Percentiles rank a stretch among this genome's conserved stretches.
Conservation (phyloP, 2,113 vertebrate genomes). For the Leuciscus idus region DNA sequence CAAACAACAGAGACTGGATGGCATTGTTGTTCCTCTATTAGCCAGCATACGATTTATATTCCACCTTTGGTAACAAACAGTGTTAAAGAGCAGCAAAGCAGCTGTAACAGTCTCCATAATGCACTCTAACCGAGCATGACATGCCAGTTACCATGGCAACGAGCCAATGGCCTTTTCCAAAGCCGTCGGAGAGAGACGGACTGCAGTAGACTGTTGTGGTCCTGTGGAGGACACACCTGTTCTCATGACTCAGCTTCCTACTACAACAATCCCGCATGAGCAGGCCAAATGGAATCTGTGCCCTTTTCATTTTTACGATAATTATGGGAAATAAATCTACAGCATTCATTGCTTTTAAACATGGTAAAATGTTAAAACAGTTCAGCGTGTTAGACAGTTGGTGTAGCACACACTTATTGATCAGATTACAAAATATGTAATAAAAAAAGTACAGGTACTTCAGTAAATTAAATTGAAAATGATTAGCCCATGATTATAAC, state of each 20-base stretch:
- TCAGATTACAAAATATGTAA: not conserved
- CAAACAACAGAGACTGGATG: not conserved
- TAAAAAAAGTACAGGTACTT: not conserved
- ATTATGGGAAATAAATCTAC: not conserved
- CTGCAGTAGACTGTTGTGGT: constrained; percentile 32
- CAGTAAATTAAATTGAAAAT: not conserved
- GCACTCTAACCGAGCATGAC: constrained; percentile 41
- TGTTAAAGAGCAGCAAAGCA: constrained; percentile 36
- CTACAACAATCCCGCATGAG: not conserved
- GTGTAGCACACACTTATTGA: not conserved
- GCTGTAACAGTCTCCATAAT: constrained; percentile 59
- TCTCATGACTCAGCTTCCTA: constrained; percentile 44
- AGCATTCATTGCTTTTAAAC: not conserved
- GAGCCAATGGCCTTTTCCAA: constrained; percentile 54
- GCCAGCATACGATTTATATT: not conserved
- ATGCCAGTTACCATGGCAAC: constrained; percentile 56
- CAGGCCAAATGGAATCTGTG: not conserved
- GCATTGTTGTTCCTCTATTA: not conserved
- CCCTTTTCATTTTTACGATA: not conserved
- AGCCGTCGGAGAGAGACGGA: constrained; percentile 38
- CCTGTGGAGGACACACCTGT: constrained; percentile 35
- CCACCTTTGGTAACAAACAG: not conserved
- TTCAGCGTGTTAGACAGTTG: not conserved
- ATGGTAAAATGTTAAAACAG: not conserved
- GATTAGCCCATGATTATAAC: not conserved